These are phyloP conservation scores for Stenopsyche tienmushanensis DNA, from an alignment of 1,140 invertebrate species.

Conservation along the genomic window DNA sequence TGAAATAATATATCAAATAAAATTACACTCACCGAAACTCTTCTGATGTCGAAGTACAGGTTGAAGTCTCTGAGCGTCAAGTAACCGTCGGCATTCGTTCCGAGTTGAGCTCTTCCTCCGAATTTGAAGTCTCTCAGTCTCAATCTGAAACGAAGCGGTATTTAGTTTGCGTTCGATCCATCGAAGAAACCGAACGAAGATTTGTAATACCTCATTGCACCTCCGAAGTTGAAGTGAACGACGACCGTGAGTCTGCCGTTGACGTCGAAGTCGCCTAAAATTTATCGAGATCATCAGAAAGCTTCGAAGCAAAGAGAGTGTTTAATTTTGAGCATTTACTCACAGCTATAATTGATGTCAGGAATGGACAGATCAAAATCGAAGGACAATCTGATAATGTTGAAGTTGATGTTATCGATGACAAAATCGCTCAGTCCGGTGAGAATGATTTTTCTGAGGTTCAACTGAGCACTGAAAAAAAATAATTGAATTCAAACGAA, in stretches of 20 bases:
- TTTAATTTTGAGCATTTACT: background rate
- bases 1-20: background rate
- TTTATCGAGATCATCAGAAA: background rate
- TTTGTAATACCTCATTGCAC: background rate
- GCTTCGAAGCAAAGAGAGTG: background rate
- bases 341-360: constrained; percentile 4
- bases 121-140: constrained; percentile 8
- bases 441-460: constrained; percentile 1
- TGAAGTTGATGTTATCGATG: constrained; percentile 25
- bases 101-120: background rate
- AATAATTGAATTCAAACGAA: background rate
- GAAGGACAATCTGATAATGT: constrained; percentile 21
- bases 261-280: background rate
- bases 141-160: background rate
- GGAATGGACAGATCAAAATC: constrained; percentile 18
- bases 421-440: constrained; percentile 22
- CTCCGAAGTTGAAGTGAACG: background rate
- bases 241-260: background rate
- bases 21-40: background rate
- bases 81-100: constrained; percentile 7
- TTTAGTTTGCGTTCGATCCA: background rate
- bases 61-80: constrained; percentile 10
- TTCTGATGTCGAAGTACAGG: constrained; percentile 12
- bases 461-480: background rate
- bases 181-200: background rate